These are phyloP conservation scores for Oxycera nigricornis DNA, from an alignment of 2,888 invertebrate species.

Conservation along the genomic window DNA sequence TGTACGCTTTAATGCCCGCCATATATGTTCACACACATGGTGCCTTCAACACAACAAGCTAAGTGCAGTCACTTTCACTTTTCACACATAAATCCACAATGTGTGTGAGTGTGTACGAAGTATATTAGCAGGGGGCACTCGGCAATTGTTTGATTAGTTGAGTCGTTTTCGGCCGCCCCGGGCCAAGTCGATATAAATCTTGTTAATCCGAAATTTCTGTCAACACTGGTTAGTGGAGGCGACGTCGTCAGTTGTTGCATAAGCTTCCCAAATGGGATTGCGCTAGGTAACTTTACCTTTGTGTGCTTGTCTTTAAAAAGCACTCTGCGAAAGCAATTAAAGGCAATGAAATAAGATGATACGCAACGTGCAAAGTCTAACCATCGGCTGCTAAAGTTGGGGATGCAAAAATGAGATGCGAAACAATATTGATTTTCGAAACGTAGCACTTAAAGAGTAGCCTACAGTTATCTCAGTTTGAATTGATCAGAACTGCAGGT, in stretches of 20 bases:
- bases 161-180: not conserved
- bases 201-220: conserved; percentile 30
- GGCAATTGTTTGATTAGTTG: conserved; percentile 23
- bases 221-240: not conserved
- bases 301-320: too few species aligned
- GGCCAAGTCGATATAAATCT: conserved; percentile 12
- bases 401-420: too few species aligned
- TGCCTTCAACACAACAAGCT: not conserved
- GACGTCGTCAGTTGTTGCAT: not conserved
- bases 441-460: too few species aligned
- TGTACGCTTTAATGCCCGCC: too few species aligned
- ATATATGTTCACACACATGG: not conserved
- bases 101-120: not conserved
- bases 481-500: too few species aligned
- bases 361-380: too few species aligned
- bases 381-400: too few species aligned
- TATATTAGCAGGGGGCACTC: conserved; percentile 10
- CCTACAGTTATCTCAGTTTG: too few species aligned
- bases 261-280: not conserved
- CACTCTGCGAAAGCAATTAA: too few species aligned
- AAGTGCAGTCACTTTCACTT: conserved; percentile 13
- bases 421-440: too few species aligned
- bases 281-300: too few species aligned
- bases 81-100: not conserved
- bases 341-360: too few species aligned